These are phyloP conservation scores for Keiferia lycopersicella DNA, from an alignment of 2,888 invertebrate genomes.

Conservation along the genomic window DNA sequence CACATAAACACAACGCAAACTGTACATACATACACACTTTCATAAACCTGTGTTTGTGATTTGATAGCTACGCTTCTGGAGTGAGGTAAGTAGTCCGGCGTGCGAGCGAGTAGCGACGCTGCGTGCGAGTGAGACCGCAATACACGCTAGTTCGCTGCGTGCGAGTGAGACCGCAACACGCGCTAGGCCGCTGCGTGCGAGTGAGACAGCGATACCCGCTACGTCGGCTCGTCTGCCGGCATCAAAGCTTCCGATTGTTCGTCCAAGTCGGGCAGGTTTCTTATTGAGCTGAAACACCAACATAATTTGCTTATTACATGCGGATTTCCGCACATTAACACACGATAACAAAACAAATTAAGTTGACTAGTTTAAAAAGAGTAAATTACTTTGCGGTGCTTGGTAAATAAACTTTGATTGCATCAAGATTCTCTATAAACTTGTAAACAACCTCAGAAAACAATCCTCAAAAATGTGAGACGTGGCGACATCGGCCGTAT, in stretches of 20 bases:
- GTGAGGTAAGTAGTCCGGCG: not conserved
- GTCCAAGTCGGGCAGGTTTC: constrained; percentile 79
- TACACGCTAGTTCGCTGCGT: not conserved
- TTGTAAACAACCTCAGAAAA: too few relatives aligned
- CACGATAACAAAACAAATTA: too few relatives aligned
- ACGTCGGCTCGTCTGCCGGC: constrained; percentile 74
- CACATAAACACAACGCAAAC: too few relatives aligned
- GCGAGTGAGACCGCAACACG: not conserved
- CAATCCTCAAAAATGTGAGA: too few relatives aligned
- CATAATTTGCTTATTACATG: too few relatives aligned
- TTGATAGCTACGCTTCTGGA: not conserved
- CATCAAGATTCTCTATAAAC: too few relatives aligned
- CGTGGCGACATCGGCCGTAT: too few relatives aligned
- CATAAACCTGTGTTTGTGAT: not conserved
- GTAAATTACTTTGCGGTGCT: too few relatives aligned
- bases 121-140: not conserved
- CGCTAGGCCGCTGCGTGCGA: not conserved
- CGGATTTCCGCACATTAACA: too few relatives aligned
- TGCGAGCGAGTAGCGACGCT: not conserved
- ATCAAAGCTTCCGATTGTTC: constrained; percentile 84
- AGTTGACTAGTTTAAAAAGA: too few relatives aligned
- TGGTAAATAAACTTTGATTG: too few relatives aligned
- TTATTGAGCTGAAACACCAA: constrained; percentile 53
- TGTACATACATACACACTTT: too few relatives aligned
- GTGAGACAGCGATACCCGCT: constrained; percentile 41